Percentiles rank a stretch among this genome's conserved stretches.
phyloP scores from a whole-genome alignment of 2,797 vertebrate species.

The Emydoidea blandingii region DNA sequence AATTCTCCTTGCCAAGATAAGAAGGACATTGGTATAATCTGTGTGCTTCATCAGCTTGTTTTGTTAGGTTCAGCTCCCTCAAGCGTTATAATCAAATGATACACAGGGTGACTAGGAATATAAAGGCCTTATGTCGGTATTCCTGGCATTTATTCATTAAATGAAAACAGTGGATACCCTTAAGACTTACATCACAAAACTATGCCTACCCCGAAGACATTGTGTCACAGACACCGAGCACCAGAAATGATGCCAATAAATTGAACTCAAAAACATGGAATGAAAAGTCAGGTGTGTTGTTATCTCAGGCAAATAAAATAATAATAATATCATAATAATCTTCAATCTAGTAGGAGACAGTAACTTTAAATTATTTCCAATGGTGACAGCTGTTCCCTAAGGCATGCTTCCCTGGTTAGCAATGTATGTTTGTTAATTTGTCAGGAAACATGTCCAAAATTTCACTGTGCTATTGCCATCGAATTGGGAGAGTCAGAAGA shows the following conservation, averaged over 20 bases:
- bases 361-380: neutral
- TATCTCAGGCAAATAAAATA: neutral
- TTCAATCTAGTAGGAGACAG: neutral
- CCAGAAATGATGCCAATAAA: neutral
- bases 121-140: neutral
- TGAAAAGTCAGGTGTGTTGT: neutral
- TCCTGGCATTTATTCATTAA: neutral
- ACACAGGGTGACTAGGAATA: neutral
- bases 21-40: neutral
- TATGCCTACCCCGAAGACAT: neutral
- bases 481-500: neutral
- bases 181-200: slow-evolving; percentile 18
- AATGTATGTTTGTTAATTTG: neutral
- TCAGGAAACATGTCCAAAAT: neutral
- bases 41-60: rapidly evolving
- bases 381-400: neutral
- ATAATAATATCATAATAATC: neutral
- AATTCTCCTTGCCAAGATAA: neutral
- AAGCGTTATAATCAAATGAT: neutral
- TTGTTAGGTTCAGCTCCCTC: neutral
- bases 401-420: neutral
- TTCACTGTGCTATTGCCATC: neutral
- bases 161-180: neutral
- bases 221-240: neutral
- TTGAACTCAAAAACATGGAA: neutral